These are phyloP conservation scores for Alces alces DNA, from an alignment of 2,113 vertebrate genomes.

Conservation along the genomic window DNA sequence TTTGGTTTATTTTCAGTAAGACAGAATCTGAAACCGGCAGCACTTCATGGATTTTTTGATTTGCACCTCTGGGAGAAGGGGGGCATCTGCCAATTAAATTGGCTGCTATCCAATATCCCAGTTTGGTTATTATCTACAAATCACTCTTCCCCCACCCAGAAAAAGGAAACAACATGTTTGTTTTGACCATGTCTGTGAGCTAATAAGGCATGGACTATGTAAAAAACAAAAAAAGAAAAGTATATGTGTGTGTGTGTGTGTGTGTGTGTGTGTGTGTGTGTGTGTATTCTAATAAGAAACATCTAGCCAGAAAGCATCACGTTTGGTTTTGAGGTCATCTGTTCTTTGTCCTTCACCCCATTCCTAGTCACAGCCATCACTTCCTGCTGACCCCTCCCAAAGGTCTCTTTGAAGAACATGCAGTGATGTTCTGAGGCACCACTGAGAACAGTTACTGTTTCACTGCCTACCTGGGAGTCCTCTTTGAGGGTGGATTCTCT, in stretches of 20 bases:
- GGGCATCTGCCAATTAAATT: slow-evolving; percentile 7
- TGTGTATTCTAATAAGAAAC: not conserved
- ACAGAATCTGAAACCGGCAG: slow-evolving; percentile 23
- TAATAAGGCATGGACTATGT: not conserved
- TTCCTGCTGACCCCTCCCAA: not conserved
- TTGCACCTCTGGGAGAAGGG: slow-evolving; percentile 15
- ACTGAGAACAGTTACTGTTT: not conserved
- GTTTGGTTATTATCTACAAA: not conserved
- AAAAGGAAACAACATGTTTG: not conserved
- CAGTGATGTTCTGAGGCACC: not conserved
- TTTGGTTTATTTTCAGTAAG: slow-evolving; percentile 49
- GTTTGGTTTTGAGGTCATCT: not conserved
- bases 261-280: no score
- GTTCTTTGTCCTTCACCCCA: not conserved
- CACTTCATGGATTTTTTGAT: slow-evolving; percentile 54
- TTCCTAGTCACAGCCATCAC: not conserved
- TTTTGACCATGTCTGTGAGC: not conserved
- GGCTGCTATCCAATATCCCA: not conserved
- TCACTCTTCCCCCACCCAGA: not conserved
- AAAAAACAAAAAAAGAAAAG: not conserved
- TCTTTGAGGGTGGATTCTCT: not conserved
- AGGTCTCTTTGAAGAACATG: not conserved
- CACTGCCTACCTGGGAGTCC: not conserved
- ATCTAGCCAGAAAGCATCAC: not conserved
- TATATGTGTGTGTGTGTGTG: not conserved